A percentile compares a stretch with the other conserved stretches of the same genome.
Conservation (phyloP, 2,888 invertebrate species). For the Spodoptera picta region DNA sequence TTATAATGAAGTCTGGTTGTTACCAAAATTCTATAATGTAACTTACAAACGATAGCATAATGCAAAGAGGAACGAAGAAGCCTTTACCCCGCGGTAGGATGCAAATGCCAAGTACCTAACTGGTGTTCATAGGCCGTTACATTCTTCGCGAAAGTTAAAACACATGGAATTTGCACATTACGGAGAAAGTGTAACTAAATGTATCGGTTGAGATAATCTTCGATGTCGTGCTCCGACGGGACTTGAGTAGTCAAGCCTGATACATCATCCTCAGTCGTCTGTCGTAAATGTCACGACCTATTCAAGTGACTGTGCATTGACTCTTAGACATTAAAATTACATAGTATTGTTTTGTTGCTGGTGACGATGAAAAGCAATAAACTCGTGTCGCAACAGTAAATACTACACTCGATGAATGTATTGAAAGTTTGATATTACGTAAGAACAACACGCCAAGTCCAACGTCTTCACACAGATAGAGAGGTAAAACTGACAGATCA, state of each 20-base stretch:
- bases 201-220: constrained; percentile 54
- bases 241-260: constrained; percentile 40
- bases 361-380: constrained; percentile 42
- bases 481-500: constrained; percentile 46
- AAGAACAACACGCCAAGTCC: constrained; percentile 52
- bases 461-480: constrained; percentile 61
- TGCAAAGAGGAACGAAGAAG: too few relatives aligned
- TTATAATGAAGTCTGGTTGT: neutral
- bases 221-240: constrained; percentile 45
- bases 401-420: constrained; percentile 39
- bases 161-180: constrained; percentile 59
- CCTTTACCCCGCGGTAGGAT: neutral
- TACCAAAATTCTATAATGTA: too few relatives aligned
- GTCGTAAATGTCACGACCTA: constrained; percentile 47
- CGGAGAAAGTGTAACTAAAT: constrained; percentile 75
- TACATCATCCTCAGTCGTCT: constrained; percentile 32
- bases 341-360: constrained; percentile 43
- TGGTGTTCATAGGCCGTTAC: constrained; percentile 37
- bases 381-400: constrained; percentile 46
- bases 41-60: too few relatives aligned
- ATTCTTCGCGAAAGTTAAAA: constrained; percentile 56
- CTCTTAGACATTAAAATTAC: constrained; percentile 36
- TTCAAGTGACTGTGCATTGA: constrained; percentile 10
- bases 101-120: constrained; percentile 23
- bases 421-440: constrained; percentile 51